Base-by-base conservation (phyloP, 2,797 vertebrate species). In the Falco peregrinus region DNA sequence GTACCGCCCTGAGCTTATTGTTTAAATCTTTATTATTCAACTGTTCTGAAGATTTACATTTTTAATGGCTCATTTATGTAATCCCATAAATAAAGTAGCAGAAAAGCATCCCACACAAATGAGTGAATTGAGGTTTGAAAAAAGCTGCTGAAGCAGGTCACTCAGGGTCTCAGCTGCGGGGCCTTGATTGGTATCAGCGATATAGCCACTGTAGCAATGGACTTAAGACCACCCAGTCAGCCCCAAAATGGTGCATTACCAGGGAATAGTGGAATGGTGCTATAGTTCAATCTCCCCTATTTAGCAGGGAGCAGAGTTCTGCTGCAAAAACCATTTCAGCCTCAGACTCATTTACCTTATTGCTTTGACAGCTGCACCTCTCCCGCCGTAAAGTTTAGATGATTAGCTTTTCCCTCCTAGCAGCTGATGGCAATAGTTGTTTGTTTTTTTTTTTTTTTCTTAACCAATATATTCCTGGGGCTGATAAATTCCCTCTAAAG, bases 21-120 rank as follows among this genome's bases (percentile, higher is more conserved):
- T 98, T 98, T 97, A 98, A 98, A 98, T 97, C 98, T 98, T 98
- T 97, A 98, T 98, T 98, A 98, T 98, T 97, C 98, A 95, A 98
- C 98, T 98, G 97, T 98, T 98, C 97, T 98, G 98, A 98, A 98
- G 98, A 98, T 98, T 98, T 98, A 98, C 98, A 98, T 98, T 98
- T 98, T 98, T 98, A 98, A 98, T 98, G 98, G 98, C 98, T 98
- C 98, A 98, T 98, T 98, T 98, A 98, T 98, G 98, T 98, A 98
- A 98, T 98, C 98, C 98, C 98, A 98, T 98, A 98, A 98, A 98
- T 98, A 98, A 98, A 98, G 98, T 98, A 97, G 97, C 95, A 98
- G 97, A 98, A 98, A 98, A 97, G 98, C 98, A 98, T 96, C 98
- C 97, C 98, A 98, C 97, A 98, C 98, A 98, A 98, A 98, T 94